Base-by-base conservation (phyloP, 2,113 vertebrate genomes). In the Trichomycterus rosablanca region DNA sequence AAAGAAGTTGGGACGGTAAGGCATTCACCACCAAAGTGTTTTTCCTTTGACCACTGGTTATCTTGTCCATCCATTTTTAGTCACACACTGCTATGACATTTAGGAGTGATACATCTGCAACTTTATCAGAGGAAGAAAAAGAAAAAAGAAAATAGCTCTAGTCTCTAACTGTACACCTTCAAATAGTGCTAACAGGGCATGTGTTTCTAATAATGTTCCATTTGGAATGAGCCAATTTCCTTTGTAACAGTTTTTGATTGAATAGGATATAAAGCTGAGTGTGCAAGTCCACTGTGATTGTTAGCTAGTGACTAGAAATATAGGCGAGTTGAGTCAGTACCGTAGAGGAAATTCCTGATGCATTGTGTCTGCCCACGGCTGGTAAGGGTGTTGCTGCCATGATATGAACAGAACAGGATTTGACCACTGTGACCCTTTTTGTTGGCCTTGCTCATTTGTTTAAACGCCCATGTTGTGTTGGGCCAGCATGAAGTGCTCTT, bases 331-430 rank as follows among this genome's bases (percentile, higher is more conserved):
- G 30, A 34, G 48, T 52, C 18, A n/a, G 43, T 10, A 15, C 68
- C 66, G 26, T 53, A 50, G 61, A 63, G 48, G 51, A 15, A 42
- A 18, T 59, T 28, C 12, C 14, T 75, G 71, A 64, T 56, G 50
- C 62, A 79, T 81, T 83, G 74, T 78, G 63, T 77, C 40, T 64
- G 39, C n/a, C 24, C 14, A 50, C 67, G 57, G 68, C 44, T n/a
- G 61, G 22, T 14, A 45, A n/a, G 34, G 54, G 66, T 26, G 68
- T 78, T 70, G 60, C 61, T 63, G 64, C 72, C 60, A 58, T 42
- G 50, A 72, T 65, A 61, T 77, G 60, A 59, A 80, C 73, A 56
- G 11, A 60, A 73, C 73, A 67, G 72, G 72, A 80, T 74, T 50
- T 73, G 73, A 72, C 66, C 56, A 43, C 52, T 7, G 1, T 71